Evolutionary conservation across 2,797 vertebrate species (phyloP).

Genomic region (Gymnocypris eckloni): DNA sequence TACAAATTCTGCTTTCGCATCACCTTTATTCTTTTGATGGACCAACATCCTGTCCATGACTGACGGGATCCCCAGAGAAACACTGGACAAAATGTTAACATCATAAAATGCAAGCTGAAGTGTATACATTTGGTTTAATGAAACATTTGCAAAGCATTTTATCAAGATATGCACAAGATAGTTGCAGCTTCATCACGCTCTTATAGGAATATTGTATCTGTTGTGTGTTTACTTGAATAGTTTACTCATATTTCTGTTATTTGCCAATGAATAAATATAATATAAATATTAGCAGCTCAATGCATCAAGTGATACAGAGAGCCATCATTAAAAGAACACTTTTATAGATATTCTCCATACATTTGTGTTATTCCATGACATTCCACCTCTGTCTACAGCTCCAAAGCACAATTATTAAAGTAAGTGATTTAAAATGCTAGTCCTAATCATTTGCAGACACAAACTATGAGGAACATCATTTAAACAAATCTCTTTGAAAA

Average conservation of each 20-base stretch:
- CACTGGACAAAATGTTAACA: neutral
- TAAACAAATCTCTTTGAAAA: neutral
- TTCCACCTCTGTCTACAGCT: neutral
- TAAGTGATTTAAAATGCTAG: neutral
- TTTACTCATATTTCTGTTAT: neutral
- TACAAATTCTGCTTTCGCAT: neutral
- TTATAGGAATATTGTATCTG: neutral
- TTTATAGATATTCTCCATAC: neutral
- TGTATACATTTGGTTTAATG: neutral
- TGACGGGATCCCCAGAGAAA: neutral
- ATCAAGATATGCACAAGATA: no score
- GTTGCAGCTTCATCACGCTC: neutral
- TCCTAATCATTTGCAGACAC: neutral
- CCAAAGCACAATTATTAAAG: neutral
- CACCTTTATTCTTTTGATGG: neutral
- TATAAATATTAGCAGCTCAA: neutral
- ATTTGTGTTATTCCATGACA: neutral
- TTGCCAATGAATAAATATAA: neutral
- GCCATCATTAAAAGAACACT: neutral
- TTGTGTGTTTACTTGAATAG: neutral
- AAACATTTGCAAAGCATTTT: neutral
- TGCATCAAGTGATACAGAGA: neutral
- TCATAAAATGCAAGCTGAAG: neutral
- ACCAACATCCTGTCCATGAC: neutral
- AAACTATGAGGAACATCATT: neutral